A percentile compares a stretch with the other conserved stretches of the same genome.
These are phyloP conservation scores for Babylonia areolata DNA, from an alignment of 1,140 invertebrate species.

Conservation along the genomic window DNA sequence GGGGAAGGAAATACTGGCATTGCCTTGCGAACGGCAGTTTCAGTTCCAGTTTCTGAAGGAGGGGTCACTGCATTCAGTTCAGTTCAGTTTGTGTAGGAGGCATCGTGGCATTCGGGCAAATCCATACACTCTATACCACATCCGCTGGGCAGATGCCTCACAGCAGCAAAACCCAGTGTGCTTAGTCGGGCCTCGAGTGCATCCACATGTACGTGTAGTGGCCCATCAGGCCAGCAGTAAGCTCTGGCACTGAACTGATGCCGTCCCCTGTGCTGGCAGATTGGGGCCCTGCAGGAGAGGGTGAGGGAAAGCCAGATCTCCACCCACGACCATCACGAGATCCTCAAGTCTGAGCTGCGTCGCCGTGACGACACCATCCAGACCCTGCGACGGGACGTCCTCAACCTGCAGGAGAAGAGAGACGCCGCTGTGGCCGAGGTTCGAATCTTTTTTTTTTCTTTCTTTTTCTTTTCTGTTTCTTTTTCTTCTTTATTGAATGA, in stretches of 20 bases:
- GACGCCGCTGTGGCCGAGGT: slow-evolving; percentile 71
- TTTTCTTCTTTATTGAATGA: too few relatives aligned
- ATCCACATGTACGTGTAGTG: background rate
- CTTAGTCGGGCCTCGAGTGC: too few relatives aligned
- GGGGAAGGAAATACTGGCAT: too few relatives aligned
- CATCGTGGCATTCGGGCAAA: too few relatives aligned
- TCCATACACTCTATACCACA: too few relatives aligned
- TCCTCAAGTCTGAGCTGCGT: slow-evolving; percentile 70
- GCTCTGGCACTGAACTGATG: too few relatives aligned
- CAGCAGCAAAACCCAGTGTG: too few relatives aligned
- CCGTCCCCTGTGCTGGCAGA: slow-evolving; percentile 54
- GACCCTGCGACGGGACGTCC: slow-evolving; percentile 70
- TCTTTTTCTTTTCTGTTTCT: too few relatives aligned
- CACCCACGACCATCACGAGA: slow-evolving; percentile 68
- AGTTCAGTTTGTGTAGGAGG: background rate
- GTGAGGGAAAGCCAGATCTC: slow-evolving; percentile 68
- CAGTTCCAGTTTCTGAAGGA: background rate
- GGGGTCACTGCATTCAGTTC: background rate
- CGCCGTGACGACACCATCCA: slow-evolving; percentile 74
- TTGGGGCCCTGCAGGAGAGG: slow-evolving; percentile 66
- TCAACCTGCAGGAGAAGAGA: slow-evolving; percentile 71
- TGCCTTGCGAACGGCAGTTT: too few relatives aligned
- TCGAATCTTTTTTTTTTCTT: too few relatives aligned
- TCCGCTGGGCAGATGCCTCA: too few relatives aligned
- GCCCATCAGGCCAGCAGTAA: too few relatives aligned